A percentile compares a stretch with the other conserved stretches of the same genome.
Evolutionary conservation across 2,888 invertebrate species (phyloP).

Genomic region (Andrena fulva): DNA sequence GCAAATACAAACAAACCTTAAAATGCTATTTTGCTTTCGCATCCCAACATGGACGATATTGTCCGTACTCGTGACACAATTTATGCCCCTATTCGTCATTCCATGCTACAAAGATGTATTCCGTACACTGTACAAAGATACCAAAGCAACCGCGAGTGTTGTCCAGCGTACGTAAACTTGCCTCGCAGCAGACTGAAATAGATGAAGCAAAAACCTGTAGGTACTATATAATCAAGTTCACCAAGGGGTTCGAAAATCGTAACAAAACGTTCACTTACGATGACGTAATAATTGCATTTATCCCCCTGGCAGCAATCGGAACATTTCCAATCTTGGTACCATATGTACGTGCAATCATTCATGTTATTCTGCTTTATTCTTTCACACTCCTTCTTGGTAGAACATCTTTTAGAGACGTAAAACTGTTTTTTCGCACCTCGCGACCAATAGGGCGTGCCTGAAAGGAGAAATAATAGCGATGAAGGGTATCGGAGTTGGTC

Average conservation of each 20-base stretch:
- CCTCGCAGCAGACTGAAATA: slow-evolving; percentile 74
- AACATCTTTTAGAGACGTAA: slow-evolving; percentile 96
- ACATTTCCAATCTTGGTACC: slow-evolving; percentile 99
- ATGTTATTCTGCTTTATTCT: slow-evolving; percentile 89
- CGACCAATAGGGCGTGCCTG: slow-evolving; percentile 96
- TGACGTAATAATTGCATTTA: slow-evolving; percentile 96
- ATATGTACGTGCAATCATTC: slow-evolving; percentile 94
- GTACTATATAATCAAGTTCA: too few relatives aligned
- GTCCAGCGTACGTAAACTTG: slow-evolving; percentile 23
- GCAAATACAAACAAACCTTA: too few relatives aligned
- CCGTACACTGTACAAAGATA: slow-evolving; percentile 20
- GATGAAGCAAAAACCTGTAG: too few relatives aligned
- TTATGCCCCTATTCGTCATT: not conserved
- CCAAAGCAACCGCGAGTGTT: slow-evolving; percentile 35
- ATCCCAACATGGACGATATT: not conserved
- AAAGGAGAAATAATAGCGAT: not conserved
- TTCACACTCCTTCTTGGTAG: slow-evolving; percentile 92
- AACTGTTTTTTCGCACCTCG: slow-evolving; percentile 96
- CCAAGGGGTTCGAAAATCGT: not conserved
- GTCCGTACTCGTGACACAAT: not conserved
- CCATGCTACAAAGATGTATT: not conserved
- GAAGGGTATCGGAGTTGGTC: not conserved
- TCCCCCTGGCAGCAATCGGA: slow-evolving; percentile 98
- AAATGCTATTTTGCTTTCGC: too few relatives aligned
- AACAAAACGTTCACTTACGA: slow-evolving; percentile 89